Evolutionary conservation across 1,140 invertebrate species (phyloP), one percentile per base, ranked within the genome.

Genomic region (Bombus picipes): DNA sequence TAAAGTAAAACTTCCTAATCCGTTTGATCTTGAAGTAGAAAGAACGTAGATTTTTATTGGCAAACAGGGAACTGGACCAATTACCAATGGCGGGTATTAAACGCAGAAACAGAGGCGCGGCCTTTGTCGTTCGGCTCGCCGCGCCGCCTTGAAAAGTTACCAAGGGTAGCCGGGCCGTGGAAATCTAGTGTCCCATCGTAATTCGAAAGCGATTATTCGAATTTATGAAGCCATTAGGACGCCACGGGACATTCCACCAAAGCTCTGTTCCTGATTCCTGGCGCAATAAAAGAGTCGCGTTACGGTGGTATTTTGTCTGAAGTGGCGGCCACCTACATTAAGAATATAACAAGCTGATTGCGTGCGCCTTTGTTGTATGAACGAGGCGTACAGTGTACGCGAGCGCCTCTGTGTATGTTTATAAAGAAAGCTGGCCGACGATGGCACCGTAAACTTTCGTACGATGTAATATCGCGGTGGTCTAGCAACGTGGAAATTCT

Each of bases 181-280:
- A 85, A 86, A 88, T 90, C 90, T 85, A 90, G 84, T 80, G 89
- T 89, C 78, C 72, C 76, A 75, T 77, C 89, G 91, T 90, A 92
- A 92, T 92, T 91, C 90, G 89, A 92, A 90, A 91, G 83, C 87
- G 85, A 84, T 90, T 91, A 86, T 83, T 83, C 79, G 86, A 92
- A 92, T 92, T 92, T 92, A 92, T 92, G 90, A 90, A 92, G 66
- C 91, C 90, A 91, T 92, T 92, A 89, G 89, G 59, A 57, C 41
- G 80, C 86, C 74, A 66, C 89, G 68, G 71, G 83, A 90, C 89
- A 74, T 87, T 90, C 89, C 79, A 57, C 84, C 77, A 87, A 90
- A 90, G 87, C 90, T 41, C 43, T 73, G 41, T 82, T 74, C 81
- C 43, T 91, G 90, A 91, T 91, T 90, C 87, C 89, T 88, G 72